A percentile compares a stretch with the other conserved stretches of the same genome.
phyloP scores from a whole-genome alignment of 2,113 vertebrate species.

The Herpetotheres cachinnans region DNA sequence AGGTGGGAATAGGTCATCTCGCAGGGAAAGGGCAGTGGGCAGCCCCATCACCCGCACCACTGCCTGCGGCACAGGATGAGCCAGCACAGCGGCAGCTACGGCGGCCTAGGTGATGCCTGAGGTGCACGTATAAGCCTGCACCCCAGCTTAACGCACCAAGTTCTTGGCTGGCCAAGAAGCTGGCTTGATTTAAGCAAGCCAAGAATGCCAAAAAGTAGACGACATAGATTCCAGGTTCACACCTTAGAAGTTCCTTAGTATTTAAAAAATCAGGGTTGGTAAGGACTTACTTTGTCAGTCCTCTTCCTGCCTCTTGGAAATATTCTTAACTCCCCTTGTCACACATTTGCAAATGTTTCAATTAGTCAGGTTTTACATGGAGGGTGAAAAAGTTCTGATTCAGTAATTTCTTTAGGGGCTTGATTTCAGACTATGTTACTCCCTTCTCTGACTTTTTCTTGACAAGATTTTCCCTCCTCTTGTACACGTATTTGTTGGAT shows the following conservation, averaged over 20 bases:
- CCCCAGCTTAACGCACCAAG: not conserved
- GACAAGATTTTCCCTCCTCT: not conserved
- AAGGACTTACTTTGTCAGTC: not conserved
- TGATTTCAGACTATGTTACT: not conserved
- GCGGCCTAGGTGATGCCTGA: fast-evolving
- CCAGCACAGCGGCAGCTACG: fast-evolving
- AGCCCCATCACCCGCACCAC: not conserved
- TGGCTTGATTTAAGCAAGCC: not conserved
- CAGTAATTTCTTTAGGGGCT: not conserved
- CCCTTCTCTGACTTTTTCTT: not conserved
- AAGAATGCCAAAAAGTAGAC: not conserved
- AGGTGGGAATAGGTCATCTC: fast-evolving
- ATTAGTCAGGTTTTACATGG: not conserved
- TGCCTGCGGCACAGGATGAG: fast-evolving
- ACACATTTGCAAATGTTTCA: fast-evolving
- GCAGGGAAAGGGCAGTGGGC: not conserved
- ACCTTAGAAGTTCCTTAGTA: not conserved
- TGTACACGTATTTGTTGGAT: not conserved
- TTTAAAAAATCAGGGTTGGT: not conserved
- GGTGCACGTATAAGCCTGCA: not conserved
- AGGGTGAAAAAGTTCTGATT: not conserved
- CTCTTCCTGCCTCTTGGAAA: not conserved
- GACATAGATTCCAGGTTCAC: not conserved
- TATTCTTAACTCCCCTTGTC: not conserved
- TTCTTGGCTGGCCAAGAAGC: not conserved